Conservation (phyloP, 1,140 invertebrate species). For the Medauroidea extradentata region DNA sequence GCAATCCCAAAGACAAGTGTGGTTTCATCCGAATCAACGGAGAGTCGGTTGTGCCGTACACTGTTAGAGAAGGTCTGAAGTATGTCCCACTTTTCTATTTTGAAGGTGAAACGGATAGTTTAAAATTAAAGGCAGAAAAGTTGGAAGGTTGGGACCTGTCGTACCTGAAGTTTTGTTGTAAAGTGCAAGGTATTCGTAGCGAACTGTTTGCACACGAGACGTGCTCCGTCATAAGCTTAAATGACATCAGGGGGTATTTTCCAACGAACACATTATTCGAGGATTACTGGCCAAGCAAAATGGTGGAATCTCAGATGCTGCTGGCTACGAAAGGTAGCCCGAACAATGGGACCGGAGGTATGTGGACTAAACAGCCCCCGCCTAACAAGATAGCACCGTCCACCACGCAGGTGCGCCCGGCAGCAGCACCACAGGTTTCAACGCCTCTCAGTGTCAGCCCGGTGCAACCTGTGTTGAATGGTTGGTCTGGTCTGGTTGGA, state of each 20-base stretch:
- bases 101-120: constrained; percentile 85
- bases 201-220: constrained; percentile 86
- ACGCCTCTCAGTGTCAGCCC: constrained; percentile 36
- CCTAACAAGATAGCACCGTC: constrained; percentile 25
- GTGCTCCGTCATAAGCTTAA: constrained; percentile 81
- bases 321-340: constrained; percentile 6
- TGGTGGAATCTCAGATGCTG: constrained; percentile 65
- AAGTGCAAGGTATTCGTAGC: constrained; percentile 87
- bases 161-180: constrained; percentile 91
- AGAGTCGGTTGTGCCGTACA: constrained; percentile 90
- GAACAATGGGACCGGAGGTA: constrained; percentile 10
- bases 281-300: constrained; percentile 86
- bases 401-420: constrained; percentile 37
- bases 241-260: constrained; percentile 87
- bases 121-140: constrained; percentile 78
- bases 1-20: constrained; percentile 66
- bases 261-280: constrained; percentile 83
- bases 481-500: constrained; percentile 46
- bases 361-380: constrained; percentile 20
- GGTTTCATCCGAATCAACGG: constrained; percentile 93
- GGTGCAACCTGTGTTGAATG: constrained; percentile 42
- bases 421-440: constrained; percentile 35
- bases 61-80: constrained; percentile 73
- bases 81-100: constrained; percentile 93
- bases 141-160: constrained; percentile 86